phyloP scores from a whole-genome alignment of 2,113 vertebrate genomes.

The Neodon shergylaensis region DNA sequence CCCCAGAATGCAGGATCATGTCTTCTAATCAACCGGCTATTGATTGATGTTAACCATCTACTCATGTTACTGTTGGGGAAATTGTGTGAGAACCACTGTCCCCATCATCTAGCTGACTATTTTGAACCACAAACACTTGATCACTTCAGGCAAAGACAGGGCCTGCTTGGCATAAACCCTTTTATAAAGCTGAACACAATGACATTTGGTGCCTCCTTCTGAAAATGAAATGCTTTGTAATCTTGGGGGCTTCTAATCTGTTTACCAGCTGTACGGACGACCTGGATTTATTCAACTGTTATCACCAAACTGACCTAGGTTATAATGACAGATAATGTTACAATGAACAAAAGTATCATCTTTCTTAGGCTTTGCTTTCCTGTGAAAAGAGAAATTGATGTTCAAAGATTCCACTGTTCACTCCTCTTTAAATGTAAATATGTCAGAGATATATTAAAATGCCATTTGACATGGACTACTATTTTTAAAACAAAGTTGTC shows the following conservation, averaged over 20 bases:
- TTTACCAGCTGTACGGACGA: conserved; percentile 65
- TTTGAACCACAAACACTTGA: conserved; percentile 49
- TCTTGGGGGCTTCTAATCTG: conserved; percentile 68
- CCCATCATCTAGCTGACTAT: background rate
- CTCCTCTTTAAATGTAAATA: conserved; percentile 84
- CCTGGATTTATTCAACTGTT: conserved; percentile 77
- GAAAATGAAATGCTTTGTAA: conserved; percentile 61
- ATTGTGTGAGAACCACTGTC: background rate
- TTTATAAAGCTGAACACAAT: background rate
- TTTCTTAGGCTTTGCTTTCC: conserved; percentile 74
- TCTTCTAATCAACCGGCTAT: background rate
- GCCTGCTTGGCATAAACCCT: conserved; percentile 36
- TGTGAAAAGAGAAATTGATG: conserved; percentile 81
- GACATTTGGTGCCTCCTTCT: conserved; percentile 38
- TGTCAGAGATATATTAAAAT: conserved; percentile 84
- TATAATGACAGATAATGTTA: conserved; percentile 67
- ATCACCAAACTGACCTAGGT: conserved; percentile 71
- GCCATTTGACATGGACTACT: conserved; percentile 83
- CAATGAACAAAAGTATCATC: conserved; percentile 78
- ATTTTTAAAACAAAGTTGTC: conserved; percentile 92
- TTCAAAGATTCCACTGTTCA: conserved; percentile 81
- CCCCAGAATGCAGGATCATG: background rate
- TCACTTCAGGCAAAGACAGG: background rate
- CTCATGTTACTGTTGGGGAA: rapidly evolving
- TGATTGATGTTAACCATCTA: background rate